Conservation (phyloP, 2,888 invertebrate genomes). For the Strigamia transsilvanica region DNA sequence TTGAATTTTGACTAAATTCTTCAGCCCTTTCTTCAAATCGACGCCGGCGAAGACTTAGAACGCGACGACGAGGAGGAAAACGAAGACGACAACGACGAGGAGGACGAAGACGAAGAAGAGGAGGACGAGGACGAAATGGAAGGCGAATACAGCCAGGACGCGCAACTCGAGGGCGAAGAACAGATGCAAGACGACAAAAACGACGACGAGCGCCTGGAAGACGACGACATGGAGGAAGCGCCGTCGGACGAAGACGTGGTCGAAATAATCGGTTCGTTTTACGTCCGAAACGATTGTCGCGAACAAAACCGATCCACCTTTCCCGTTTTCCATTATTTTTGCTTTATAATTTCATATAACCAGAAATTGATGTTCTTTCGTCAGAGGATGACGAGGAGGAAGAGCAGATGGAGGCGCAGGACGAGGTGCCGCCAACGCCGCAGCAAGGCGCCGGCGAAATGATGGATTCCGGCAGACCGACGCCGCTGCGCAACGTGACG, state of each 20-base stretch:
- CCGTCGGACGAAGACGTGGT: constrained; percentile 56
- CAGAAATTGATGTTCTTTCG: constrained; percentile 1
- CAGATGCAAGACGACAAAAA: constrained; percentile 51
- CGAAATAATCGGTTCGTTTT: constrained; percentile 53
- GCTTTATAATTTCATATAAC: neutral
- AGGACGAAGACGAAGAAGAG: constrained; percentile 57
- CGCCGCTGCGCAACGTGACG: constrained; percentile 50
- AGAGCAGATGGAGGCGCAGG: constrained; percentile 43
- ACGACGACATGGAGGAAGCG: constrained; percentile 58
- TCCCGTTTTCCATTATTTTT: neutral
- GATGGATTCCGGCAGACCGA: neutral
- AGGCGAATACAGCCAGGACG: constrained; percentile 55
- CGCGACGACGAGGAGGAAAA: constrained; percentile 56
- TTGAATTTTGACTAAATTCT: no score
- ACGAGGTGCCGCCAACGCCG: neutral
- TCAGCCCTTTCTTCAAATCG: neutral
- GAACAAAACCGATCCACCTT: constrained; percentile 1
- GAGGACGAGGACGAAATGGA: constrained; percentile 54
- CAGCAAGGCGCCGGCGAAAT: neutral
- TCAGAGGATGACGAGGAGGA: constrained; percentile 43
- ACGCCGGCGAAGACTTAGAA: constrained; percentile 34
- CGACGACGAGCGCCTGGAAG: constrained; percentile 58
- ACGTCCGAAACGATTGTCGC: neutral
- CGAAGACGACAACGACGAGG: constrained; percentile 56
- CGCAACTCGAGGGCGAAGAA: constrained; percentile 52